Conservation (phyloP, 2,888 invertebrate genomes). For the Macropis europaea region DNA sequence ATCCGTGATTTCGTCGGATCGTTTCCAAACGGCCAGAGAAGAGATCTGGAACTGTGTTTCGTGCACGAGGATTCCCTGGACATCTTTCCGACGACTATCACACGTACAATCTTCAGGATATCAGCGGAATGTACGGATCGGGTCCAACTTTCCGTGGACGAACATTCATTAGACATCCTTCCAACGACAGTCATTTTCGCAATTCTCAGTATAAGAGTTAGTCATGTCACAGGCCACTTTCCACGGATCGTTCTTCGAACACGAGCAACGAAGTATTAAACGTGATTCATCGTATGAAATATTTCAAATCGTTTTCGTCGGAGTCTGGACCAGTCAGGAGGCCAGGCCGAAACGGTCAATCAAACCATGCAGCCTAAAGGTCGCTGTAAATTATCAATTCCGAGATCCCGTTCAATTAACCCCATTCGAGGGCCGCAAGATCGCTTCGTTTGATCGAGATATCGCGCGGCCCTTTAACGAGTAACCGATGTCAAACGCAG, state of each 20-base stretch:
- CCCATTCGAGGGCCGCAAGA: conserved; percentile 56
- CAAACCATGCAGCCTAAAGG: conserved; percentile 19
- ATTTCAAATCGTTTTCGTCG: background rate
- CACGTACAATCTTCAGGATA: too few relatives aligned
- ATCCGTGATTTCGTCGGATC: background rate
- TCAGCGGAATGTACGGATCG: too few relatives aligned
- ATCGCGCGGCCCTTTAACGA: conserved; percentile 67
- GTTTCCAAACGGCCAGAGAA: background rate
- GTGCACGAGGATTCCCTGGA: too few relatives aligned
- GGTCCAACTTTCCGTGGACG: too few relatives aligned
- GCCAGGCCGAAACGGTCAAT: background rate
- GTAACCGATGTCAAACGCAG: conserved; percentile 69
- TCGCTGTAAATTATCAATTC: conserved; percentile 59
- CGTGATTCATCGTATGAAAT: too few relatives aligned
- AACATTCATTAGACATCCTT: too few relatives aligned
- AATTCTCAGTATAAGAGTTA: too few relatives aligned
- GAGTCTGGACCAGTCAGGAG: too few relatives aligned
- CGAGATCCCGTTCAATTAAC: conserved; percentile 61
- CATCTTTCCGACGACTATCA: too few relatives aligned
- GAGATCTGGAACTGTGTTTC: background rate
- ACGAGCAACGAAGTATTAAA: too few relatives aligned
- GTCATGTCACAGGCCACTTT: too few relatives aligned
- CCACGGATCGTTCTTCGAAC: background rate
- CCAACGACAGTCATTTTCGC: too few relatives aligned
- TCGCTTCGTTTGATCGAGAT: conserved; percentile 64